Evolutionary conservation across 2,888 invertebrate genomes (phyloP), one percentile per base, ranked within the genome.

Genomic region (Acleris literana): DNA sequence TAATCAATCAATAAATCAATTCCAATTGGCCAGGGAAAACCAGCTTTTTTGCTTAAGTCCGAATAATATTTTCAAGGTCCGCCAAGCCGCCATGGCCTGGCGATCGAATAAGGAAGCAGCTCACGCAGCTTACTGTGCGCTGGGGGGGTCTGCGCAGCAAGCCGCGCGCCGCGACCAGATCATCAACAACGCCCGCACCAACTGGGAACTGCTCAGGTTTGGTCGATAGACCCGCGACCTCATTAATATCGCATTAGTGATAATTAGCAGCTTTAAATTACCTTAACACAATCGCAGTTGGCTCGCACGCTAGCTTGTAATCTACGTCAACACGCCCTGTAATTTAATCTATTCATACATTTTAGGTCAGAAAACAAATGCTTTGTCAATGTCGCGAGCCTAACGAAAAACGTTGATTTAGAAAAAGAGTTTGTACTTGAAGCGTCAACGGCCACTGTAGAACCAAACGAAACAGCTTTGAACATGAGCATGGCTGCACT

Each of bases 131-230:
- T 95, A 95, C 72, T 94, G 94, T 76, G 94, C 95, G 60, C 90
- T 95, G 25, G 93, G 92, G 4, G 93, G 92, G 17, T 80, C 87
- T 1, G 93, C 94, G 0, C 93, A 93, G 68, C 92, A 93, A 63
- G 94, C 93, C 70, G 95, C 95, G 46, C 93, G 95, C 0, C 92
- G 97, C n/a, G 97, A 97, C 82, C 96, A 97, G 84, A 95, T 97
- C 3, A 97, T 97, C 70, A 95, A 96, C 49, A 97, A 97, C 79
- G 97, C 97, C 2, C 94, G 96, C 71, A 96, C 96, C n/a, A 97
- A 97, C 80, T 97, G 97, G 97, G 97, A 97, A 82, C 85, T 97
- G 57, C 86, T 97, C 16, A 93, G 92, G 92, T 91, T 64, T 64
- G 64, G 59, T 64, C 64, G 64, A 64, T 64, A 64, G 16, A 55